Evolutionary conservation across 2,113 vertebrate species (phyloP), one percentile per base, ranked within the genome.

Genomic region (Merops nubicus): DNA sequence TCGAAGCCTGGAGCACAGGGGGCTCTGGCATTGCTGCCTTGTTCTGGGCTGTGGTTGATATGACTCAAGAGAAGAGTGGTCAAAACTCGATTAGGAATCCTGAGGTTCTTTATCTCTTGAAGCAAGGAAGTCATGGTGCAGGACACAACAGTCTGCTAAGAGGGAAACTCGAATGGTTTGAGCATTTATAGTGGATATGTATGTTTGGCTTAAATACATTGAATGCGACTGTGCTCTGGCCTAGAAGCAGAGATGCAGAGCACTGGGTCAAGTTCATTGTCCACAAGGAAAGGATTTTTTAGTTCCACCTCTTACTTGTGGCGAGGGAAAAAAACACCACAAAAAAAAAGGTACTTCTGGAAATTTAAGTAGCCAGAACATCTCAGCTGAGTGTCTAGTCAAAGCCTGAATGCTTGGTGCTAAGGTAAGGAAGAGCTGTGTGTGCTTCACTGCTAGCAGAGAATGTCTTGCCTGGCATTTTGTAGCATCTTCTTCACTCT

Each of bases 371-470:
- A 33, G 22, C 19, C 17, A 11, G n/a, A 64, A 31, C 3, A 17
- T 28, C 40, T 45, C n/a, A 74, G 45, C 36, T 74, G 15, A 25
- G 33, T 57, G 10, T 70, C 19, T 68, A 74, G 22, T 12, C 9
- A 20, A 45, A 89, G 54, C 12, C 5, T 8, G 26, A 26, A 3
- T 63, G 7, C 10, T 73, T 13, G 6, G 8, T 10, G 25, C 42
- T 33, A 42, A 1, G 3, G 36, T 6, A 18, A 12, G 14, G 18
- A 17, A 15, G 4, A 17, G 51, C 33, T 48, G 19, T 3, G 1
- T 59, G 51, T 25, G 70, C 6, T 77, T 11, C 40, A 9, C 13
- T 31, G 9, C 40, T 48, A 50, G 54, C 7, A 53, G 45, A 60
- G 17, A 54, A 4, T 59, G 18, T 64, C 40, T 75, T 78, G 22